Conservation (phyloP, 2,888 invertebrate species). For the Synanthedon vespiformis region DNA sequence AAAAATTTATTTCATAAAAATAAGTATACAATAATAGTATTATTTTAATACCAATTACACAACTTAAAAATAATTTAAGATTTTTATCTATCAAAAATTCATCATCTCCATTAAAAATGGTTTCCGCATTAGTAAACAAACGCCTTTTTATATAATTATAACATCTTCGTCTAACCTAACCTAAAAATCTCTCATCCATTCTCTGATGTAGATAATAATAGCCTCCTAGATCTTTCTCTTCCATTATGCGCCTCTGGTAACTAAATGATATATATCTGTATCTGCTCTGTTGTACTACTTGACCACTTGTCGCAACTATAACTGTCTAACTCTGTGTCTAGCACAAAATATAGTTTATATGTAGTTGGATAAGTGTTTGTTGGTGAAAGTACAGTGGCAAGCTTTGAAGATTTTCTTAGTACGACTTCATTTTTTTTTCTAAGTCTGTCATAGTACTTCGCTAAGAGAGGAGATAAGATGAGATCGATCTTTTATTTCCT, state of each 20-base stretch:
- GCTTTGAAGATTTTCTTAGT: neutral
- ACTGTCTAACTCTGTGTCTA: neutral
- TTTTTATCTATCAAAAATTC: neutral
- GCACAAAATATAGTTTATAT: neutral
- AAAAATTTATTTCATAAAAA: too few species aligned
- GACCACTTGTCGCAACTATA: too few species aligned
- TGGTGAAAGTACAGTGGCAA: neutral
- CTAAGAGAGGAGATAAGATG: neutral
- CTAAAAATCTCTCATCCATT: neutral
- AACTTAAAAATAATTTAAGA: too few species aligned
- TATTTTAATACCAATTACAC: too few species aligned
- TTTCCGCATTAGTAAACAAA: neutral
- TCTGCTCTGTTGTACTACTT: neutral
- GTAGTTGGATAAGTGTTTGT: neutral
- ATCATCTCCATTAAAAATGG: neutral
- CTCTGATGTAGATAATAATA: neutral
- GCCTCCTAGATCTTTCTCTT: constrained; percentile 6
- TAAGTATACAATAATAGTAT: too few species aligned
- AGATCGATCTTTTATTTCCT: neutral
- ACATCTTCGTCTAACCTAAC: neutral
- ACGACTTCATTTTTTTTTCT: neutral
- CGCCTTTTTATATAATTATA: neutral
- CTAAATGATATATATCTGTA: neutral
- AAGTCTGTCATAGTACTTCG: constrained; percentile 23
- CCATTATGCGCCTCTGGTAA: constrained; percentile 5